Evolutionary conservation across 2,888 invertebrate species (phyloP).

Genomic region (Coleophora flavipennella): DNA sequence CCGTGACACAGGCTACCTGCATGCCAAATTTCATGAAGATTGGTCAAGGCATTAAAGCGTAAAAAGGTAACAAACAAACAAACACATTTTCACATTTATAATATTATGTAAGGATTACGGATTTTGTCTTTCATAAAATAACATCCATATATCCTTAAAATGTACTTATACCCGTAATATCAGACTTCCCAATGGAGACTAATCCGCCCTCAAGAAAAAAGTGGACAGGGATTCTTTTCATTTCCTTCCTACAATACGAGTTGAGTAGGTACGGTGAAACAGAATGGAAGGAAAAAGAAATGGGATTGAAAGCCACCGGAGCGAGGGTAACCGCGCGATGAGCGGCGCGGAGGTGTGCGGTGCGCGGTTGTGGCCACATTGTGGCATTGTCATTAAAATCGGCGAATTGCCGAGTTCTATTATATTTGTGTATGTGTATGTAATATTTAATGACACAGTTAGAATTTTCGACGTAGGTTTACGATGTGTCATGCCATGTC

Average conservation of each 20-base stretch:
- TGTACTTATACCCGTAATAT: too few relatives aligned
- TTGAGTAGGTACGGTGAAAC: constrained; percentile 33
- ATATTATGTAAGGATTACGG: too few relatives aligned
- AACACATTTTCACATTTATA: too few relatives aligned
- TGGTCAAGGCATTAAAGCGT: too few relatives aligned
- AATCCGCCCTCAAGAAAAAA: constrained; percentile 37
- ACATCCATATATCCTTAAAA: too few relatives aligned
- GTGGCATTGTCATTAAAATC: constrained; percentile 42
- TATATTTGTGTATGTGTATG: too few relatives aligned
- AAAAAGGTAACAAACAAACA: too few relatives aligned
- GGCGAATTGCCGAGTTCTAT: not conserved
- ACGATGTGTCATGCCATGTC: not conserved
- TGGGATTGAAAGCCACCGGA: constrained; percentile 54
- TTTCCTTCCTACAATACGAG: constrained; percentile 48
- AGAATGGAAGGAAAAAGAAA: constrained; percentile 41
- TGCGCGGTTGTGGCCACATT: too few relatives aligned
- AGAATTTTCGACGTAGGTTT: not conserved
- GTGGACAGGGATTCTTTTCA: constrained; percentile 50
- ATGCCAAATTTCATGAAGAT: too few relatives aligned
- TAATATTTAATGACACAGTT: constrained; percentile 1
- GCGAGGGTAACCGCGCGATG: constrained; percentile 44
- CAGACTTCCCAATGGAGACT: constrained; percentile 15
- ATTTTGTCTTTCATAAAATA: too few relatives aligned
- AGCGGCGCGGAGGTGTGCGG: too few relatives aligned
- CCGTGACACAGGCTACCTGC: too few relatives aligned